Conservation (phyloP, 2,113 vertebrate genomes). For the Erythrolamprus reginae region DNA sequence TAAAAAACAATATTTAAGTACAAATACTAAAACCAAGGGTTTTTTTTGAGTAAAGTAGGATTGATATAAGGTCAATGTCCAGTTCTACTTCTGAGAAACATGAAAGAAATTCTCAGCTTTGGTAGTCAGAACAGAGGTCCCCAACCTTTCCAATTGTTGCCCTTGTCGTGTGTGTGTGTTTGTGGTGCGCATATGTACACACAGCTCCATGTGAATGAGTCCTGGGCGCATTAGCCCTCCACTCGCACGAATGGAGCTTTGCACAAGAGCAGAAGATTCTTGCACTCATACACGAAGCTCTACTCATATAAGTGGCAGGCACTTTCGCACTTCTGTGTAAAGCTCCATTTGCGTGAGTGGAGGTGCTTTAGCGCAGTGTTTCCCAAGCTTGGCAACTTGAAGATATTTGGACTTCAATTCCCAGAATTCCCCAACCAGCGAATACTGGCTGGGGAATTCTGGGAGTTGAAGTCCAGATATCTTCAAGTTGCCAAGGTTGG, state of each 20-base stretch:
- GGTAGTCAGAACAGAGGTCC: background rate
- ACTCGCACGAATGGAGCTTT: background rate
- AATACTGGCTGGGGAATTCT: too few relatives aligned
- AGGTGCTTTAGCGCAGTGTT: background rate
- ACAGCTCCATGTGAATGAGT: too few relatives aligned
- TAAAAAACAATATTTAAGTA: too few relatives aligned
- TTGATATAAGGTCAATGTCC: background rate
- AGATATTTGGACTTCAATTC: too few relatives aligned
- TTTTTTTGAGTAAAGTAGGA: background rate
- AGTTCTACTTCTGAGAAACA: background rate
- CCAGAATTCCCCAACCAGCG: too few relatives aligned
- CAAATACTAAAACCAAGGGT: too few relatives aligned
- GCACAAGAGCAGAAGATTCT: too few relatives aligned
- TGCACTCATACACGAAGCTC: background rate
- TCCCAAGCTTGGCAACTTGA: too few relatives aligned
- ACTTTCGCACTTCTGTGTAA: background rate
- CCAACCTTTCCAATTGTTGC: background rate
- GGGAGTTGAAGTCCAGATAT: too few relatives aligned
- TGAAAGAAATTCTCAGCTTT: background rate
- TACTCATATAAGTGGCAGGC: background rate
- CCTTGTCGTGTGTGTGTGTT: too few relatives aligned
- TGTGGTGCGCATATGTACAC: too few relatives aligned
- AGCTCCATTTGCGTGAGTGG: background rate
- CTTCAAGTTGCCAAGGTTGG: too few relatives aligned
- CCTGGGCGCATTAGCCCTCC: background rate